Percentiles rank a stretch among this genome's conserved stretches.
These are phyloP conservation scores for Gari tellinella DNA, from an alignment of 2,888 invertebrate species.

Conservation along the genomic window DNA sequence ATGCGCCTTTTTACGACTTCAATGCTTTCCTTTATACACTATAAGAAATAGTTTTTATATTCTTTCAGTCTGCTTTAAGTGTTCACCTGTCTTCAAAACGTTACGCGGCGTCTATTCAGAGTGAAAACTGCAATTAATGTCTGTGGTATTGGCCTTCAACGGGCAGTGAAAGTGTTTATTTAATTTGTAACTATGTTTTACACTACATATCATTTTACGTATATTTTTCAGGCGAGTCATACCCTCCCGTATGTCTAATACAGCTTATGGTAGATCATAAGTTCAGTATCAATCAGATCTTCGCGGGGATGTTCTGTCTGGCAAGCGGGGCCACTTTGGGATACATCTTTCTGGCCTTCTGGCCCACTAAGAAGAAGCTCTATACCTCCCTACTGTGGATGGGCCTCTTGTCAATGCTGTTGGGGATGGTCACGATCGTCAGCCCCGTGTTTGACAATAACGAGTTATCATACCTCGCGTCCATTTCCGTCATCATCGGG, in stretches of 20 bases:
- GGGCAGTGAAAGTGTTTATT: no score
- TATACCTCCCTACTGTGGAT: constrained; percentile 46
- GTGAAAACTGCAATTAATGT: no score
- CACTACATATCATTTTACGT: no score
- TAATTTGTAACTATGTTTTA: no score
- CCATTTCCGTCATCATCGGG: constrained; percentile 32
- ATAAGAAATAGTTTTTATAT: no score
- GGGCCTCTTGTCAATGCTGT: constrained; percentile 31
- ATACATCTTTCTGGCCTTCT: constrained; percentile 53
- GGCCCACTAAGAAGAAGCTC: constrained; percentile 54
- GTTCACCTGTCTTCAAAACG: no score
- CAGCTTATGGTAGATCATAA: constrained; percentile 27
- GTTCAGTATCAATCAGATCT: constrained; percentile 35
- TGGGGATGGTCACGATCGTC: constrained; percentile 47
- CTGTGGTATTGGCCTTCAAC: no score
- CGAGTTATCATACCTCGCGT: constrained; percentile 38
- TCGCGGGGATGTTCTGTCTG: constrained; percentile 37
- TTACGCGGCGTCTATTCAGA: no score
- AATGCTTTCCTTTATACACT: no score
- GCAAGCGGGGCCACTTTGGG: constrained; percentile 46
- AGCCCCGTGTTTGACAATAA: constrained; percentile 33
- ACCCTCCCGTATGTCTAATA: constrained; percentile 33
- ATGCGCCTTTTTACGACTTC: no score
- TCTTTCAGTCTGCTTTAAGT: no score
- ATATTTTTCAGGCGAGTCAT: constrained; percentile 30